A percentile compares a stretch with the other conserved stretches of the same genome.
Conservation (phyloP, 2,888 invertebrate genomes). For the Hartigia nigra region DNA sequence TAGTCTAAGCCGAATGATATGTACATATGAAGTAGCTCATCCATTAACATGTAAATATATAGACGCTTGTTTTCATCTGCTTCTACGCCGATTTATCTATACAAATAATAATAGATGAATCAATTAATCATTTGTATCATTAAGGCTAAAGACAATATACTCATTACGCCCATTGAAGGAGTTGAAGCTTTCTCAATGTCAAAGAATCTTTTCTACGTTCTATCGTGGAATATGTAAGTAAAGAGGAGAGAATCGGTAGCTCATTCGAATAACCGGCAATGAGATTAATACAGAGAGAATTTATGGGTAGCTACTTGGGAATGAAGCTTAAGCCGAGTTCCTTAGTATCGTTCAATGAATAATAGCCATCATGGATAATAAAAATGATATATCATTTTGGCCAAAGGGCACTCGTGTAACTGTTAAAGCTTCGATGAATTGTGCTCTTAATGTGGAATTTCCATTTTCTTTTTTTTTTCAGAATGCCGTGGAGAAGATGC, state of each 20-base stretch:
- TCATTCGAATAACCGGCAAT: background rate
- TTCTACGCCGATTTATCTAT: background rate
- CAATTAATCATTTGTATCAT: background rate
- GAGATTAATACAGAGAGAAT: background rate
- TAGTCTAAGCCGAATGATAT: background rate
- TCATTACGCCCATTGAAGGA: background rate
- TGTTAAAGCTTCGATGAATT: background rate
- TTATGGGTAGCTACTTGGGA: background rate
- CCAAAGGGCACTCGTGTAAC: background rate
- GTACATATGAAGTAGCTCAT: background rate
- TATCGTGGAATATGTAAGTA: background rate
- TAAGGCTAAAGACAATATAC: background rate
- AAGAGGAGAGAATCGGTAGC: background rate
- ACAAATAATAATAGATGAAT: background rate
- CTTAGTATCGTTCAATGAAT: background rate
- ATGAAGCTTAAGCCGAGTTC: background rate
- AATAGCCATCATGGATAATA: background rate
- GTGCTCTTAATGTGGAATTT: background rate
- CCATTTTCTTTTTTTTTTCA: constrained; percentile 42
- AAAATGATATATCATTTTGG: background rate
- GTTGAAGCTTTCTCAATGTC: background rate
- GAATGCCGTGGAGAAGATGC: constrained; percentile 64
- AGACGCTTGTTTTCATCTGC: background rate
- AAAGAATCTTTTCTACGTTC: background rate
- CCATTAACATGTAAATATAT: background rate